Evolutionary conservation across 2,888 invertebrate genomes (phyloP).

Genomic region (Sphaerophoria rueppellii): DNA sequence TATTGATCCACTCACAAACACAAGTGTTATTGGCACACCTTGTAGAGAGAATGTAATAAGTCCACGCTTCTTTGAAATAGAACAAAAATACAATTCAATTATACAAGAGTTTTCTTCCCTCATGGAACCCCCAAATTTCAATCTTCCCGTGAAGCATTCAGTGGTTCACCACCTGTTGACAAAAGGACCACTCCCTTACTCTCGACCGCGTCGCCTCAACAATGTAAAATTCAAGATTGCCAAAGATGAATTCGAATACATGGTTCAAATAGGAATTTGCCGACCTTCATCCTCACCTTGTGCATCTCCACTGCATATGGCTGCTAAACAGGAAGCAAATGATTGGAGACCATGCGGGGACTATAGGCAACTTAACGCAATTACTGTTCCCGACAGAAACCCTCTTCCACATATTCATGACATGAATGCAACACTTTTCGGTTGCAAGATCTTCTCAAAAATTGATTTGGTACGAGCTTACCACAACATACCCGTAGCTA

Average conservation of each 20-base stretch:
- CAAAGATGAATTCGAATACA: too few species aligned
- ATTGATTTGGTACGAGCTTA: not conserved
- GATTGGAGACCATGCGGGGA: conserved; percentile 15
- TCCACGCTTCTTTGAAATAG: not conserved
- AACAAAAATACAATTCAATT: not conserved
- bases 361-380: not conserved
- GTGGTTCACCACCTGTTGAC: not conserved
- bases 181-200: not conserved
- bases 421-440: not conserved
- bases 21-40: not conserved
- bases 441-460: not conserved
- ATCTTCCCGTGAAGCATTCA: not conserved
- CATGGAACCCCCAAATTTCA: not conserved
- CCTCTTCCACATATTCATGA: not conserved
- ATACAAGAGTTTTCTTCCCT: not conserved
- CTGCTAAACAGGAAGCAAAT: not conserved
- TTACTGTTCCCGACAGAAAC: not conserved
- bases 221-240: too few species aligned
- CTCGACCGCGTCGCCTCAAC: not conserved
- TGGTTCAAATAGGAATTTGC: too few species aligned
- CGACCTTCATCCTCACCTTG: conserved; percentile 1
- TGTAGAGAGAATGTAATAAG: not conserved
- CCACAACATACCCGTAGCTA: not conserved
- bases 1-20: conserved; percentile 12
- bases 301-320: conserved; percentile 8